These are phyloP conservation scores for Macrotis lagotis DNA, from an alignment of 2,113 vertebrate genomes.

Conservation along the genomic window DNA sequence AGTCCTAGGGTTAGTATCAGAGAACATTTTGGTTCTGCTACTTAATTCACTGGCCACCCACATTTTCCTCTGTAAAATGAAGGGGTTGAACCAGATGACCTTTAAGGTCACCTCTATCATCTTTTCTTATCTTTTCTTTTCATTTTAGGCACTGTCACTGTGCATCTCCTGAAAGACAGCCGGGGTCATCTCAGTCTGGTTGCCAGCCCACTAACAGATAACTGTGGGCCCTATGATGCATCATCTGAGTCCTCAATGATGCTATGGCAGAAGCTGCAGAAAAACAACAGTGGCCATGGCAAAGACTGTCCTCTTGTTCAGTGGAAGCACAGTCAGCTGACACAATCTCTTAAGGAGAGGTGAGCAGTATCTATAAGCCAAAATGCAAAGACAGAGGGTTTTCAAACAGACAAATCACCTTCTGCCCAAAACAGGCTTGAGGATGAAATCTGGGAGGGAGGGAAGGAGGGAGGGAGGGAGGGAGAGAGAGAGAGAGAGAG, in stretches of 20 bases:
- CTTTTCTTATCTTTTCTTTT: neutral
- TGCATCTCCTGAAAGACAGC: slow-evolving; percentile 83
- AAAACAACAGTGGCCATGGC: neutral
- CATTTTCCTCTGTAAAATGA: neutral
- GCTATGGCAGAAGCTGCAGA: slow-evolving; percentile 77
- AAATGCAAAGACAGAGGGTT: neutral
- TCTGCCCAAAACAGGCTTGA: neutral
- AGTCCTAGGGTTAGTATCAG: neutral
- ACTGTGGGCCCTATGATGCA: slow-evolving; percentile 46
- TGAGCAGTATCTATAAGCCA: slow-evolving; percentile 55
- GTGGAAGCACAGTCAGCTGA: slow-evolving; percentile 73
- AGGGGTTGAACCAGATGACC: neutral
- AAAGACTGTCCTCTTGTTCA: neutral
- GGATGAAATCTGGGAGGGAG: neutral
- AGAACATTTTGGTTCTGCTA: neutral
- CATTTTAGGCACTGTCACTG: slow-evolving; percentile 79
- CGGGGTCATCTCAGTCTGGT: slow-evolving; percentile 81
- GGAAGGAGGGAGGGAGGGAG: too few species aligned
- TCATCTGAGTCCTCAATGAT: slow-evolving; percentile 36
- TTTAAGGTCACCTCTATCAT: neutral
- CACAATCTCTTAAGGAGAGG: slow-evolving; percentile 79
- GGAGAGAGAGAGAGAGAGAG: too few species aligned
- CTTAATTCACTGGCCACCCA: neutral
- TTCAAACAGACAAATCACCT: neutral
- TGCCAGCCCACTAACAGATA: slow-evolving; percentile 77